A percentile compares a stretch with the other conserved stretches of the same genome.
These are phyloP conservation scores for Caenorhabditis inopinata DNA, from an alignment of 1,140 invertebrate species.

Conservation along the genomic window DNA sequence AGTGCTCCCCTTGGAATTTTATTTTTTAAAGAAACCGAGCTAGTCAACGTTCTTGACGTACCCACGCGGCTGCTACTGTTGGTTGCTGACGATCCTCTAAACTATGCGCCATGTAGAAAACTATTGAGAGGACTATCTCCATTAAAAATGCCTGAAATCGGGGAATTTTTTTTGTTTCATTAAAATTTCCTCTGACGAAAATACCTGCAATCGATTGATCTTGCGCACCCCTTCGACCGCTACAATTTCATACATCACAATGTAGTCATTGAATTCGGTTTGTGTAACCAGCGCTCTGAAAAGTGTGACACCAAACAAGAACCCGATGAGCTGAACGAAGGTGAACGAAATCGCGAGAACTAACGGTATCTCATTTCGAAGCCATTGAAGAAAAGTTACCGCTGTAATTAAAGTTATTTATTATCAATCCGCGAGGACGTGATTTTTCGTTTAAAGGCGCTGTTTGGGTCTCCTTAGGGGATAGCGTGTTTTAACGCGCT, in stretches of 20 bases:
- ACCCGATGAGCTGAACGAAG: background rate
- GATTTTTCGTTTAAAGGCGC: too few species aligned
- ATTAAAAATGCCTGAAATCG: background rate
- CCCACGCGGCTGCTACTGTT: background rate
- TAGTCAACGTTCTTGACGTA: too few species aligned
- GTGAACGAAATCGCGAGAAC: background rate
- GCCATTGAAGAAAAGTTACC: background rate
- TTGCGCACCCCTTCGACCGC: background rate
- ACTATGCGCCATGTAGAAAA: background rate
- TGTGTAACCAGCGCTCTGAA: background rate
- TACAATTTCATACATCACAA: conserved; percentile 7
- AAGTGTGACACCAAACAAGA: background rate
- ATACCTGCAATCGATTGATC: conserved; percentile 9
- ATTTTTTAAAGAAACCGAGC: too few species aligned
- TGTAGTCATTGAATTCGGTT: conserved; percentile 17
- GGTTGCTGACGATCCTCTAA: background rate
- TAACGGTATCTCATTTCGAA: conserved; percentile 3
- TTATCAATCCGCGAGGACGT: too few species aligned
- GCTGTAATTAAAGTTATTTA: background rate
- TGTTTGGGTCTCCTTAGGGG: too few species aligned
- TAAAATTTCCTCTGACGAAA: too few species aligned
- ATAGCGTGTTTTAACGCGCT: too few species aligned
- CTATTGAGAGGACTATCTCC: background rate
- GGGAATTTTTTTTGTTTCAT: too few species aligned
- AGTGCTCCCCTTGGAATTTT: too few species aligned